Evolutionary conservation across 2,888 invertebrate genomes (phyloP), one percentile per base, ranked within the genome.

Genomic region (Trichogramma evanescens): DNA sequence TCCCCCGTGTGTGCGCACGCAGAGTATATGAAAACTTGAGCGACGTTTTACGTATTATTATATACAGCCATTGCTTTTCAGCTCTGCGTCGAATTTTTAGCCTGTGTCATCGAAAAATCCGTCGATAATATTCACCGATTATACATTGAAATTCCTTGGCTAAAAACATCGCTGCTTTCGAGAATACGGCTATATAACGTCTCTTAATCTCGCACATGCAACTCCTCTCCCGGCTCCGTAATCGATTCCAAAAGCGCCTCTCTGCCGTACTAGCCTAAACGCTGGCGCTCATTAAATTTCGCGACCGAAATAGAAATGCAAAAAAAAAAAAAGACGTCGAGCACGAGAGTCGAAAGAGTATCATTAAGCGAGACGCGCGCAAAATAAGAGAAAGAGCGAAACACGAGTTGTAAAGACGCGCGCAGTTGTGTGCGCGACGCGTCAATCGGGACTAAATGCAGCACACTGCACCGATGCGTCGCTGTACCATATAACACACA

Each of bases 351-450:
- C 51, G 50, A 39, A 63, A 63, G 61, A 63, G 63, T 63, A 63
- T 63, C 63, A 63, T 63, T 63, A 63, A 63, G 63, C n/a, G 61
- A 61, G 56, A 40, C 55, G 56, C 56, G 63, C 58, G 63, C 2
- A 26, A 26, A 26, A 26, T 26, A 26, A 26, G 26, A 26, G 26
- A 26, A 26, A 26, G 26, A 26, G 26, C 26, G 61, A 63, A 63
- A 61, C 63, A 63, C 50, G 60, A 53, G 58, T 63, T 61, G 61
- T 63, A 63, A 61, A 63, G 58, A 58, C 42, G 10, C 38, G 43
- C 43, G 52, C 44, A 26, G 26, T 26, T 26, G 26, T 26, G 26
- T 26, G 60, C 50, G 62, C 63, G 61, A 63, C 63, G 63, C 63
- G 63, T 63, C 63, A 63, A 63, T 63, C 63, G 61, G 56, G 50